Conservation (phyloP, 2,888 invertebrate genomes). For the Torymus auratus region DNA sequence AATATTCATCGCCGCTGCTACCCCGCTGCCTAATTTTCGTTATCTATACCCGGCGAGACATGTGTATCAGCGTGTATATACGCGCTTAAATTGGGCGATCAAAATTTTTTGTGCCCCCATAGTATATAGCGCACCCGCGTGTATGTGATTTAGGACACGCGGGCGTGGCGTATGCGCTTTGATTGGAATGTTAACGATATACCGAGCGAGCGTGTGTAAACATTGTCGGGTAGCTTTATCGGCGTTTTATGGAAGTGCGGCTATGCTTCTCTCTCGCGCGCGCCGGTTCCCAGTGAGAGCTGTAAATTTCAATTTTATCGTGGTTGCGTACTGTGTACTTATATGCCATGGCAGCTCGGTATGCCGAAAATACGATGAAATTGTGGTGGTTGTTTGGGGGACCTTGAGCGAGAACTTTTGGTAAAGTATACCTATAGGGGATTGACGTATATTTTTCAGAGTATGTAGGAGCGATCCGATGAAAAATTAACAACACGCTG, state of each 20-base stretch:
- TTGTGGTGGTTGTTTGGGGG: too few relatives aligned
- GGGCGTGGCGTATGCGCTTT: neutral
- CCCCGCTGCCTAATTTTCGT: constrained; percentile 19
- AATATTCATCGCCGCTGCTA: constrained; percentile 24
- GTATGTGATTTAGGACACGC: neutral
- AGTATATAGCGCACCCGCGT: too few relatives aligned
- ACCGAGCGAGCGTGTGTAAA: too few relatives aligned
- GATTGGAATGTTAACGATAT: too few relatives aligned
- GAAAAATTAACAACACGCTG: too few relatives aligned
- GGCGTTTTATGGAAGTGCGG: constrained; percentile 14
- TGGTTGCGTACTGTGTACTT: neutral
- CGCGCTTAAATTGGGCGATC: constrained; percentile 25
- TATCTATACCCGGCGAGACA: neutral
- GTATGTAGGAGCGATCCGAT: too few relatives aligned
- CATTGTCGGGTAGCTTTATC: constrained; percentile 1
- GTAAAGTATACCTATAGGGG: too few relatives aligned
- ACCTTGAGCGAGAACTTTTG: too few relatives aligned
- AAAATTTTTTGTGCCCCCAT: neutral
- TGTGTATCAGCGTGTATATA: neutral
- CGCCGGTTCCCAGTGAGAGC: neutral
- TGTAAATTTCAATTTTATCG: constrained; percentile 14
- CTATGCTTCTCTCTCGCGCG: too few relatives aligned
- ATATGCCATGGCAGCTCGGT: too few relatives aligned
- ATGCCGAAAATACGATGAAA: too few relatives aligned
- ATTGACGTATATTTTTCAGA: too few relatives aligned